phyloP scores from a whole-genome alignment of 2,113 vertebrate genomes.

The Coptodon rendalli region DNA sequence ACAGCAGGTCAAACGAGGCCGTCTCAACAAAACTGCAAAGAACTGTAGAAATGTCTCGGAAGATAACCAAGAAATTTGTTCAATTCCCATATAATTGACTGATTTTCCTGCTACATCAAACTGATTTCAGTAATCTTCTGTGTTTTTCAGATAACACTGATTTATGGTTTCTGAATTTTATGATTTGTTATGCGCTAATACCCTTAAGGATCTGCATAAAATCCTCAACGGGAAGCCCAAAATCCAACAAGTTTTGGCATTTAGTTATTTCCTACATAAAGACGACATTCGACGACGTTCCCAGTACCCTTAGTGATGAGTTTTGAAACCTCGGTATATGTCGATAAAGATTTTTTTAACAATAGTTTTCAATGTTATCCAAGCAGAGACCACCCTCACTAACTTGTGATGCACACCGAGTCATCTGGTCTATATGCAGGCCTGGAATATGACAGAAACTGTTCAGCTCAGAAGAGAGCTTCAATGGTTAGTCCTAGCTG shows the following conservation, averaged over 20 bases:
- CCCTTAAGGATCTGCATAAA: neutral
- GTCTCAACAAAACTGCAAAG: neutral
- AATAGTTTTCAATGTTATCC: neutral
- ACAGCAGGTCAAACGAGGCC: neutral
- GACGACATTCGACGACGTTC: fast-evolving
- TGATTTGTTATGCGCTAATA: neutral
- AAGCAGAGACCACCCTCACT: neutral
- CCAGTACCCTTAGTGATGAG: neutral
- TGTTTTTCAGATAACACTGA: neutral
- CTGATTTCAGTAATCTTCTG: neutral
- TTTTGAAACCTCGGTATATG: neutral
- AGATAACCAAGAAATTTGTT: neutral
- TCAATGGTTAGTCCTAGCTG: neutral
- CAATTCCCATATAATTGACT: neutral
- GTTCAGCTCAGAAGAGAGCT: neutral
- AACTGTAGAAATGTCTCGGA: neutral
- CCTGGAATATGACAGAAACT: neutral
- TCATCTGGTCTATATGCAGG: neutral
- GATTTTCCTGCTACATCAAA: neutral
- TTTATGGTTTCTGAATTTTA: neutral
- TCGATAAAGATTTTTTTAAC: neutral
- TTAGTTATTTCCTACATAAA: neutral
- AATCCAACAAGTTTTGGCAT: neutral
- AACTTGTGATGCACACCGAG: neutral
- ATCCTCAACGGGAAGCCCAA: neutral